A percentile compares a stretch with the other conserved stretches of the same genome.
phyloP scores from a whole-genome alignment of 1,140 invertebrate genomes.

The Vanessa atalanta region DNA sequence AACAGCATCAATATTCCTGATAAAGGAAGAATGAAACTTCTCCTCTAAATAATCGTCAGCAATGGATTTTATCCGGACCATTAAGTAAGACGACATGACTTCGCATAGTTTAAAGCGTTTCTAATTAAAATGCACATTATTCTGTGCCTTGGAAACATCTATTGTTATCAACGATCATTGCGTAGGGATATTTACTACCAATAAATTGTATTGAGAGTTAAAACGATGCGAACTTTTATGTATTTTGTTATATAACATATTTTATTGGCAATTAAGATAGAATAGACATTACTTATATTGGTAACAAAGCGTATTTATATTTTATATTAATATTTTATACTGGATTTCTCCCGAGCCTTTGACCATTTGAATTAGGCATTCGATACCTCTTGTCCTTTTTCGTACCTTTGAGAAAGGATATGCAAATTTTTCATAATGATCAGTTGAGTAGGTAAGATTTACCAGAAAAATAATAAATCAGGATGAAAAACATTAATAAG shows the following conservation, averaged over 20 bases:
- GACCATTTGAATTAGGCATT: too few relatives aligned
- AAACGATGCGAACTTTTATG: not conserved
- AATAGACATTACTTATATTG: not conserved
- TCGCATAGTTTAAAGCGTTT: conserved; percentile 54
- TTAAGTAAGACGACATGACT: conserved; percentile 55
- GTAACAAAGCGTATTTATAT: too few relatives aligned
- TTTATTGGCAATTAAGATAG: not conserved
- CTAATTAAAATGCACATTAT: conserved; percentile 67
- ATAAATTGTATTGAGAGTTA: conserved; percentile 15
- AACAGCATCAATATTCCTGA: too few relatives aligned
- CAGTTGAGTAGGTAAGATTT: too few relatives aligned
- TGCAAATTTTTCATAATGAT: too few relatives aligned
- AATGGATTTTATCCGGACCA: conserved; percentile 53
- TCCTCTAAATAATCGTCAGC: conserved; percentile 43
- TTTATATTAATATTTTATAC: too few relatives aligned
- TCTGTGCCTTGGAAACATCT: conserved; percentile 46
- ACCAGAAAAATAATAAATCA: too few relatives aligned
- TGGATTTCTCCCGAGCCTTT: too few relatives aligned
- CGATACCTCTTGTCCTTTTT: too few relatives aligned
- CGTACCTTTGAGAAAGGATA: too few relatives aligned
- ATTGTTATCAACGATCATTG: conserved; percentile 52
- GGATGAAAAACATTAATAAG: too few relatives aligned
- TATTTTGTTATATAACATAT: not conserved
- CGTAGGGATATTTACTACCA: conserved; percentile 16
- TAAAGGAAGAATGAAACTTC: too few relatives aligned